A percentile compares a stretch with the other conserved stretches of the same genome.
These are phyloP conservation scores for Pocota personata DNA, from an alignment of 2,888 invertebrate species.

Conservation along the genomic window DNA sequence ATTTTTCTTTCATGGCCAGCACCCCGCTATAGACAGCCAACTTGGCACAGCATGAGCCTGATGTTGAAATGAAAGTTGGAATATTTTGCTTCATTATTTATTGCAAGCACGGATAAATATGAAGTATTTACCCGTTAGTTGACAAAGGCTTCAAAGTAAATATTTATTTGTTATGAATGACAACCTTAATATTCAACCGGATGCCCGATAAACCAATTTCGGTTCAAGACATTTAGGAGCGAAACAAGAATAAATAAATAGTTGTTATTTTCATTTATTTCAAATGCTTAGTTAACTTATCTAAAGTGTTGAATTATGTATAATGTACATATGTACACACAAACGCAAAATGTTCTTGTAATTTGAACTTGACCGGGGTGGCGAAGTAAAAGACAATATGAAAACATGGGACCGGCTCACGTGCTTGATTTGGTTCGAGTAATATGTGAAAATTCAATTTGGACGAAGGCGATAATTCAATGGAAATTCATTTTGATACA, in stretches of 20 bases:
- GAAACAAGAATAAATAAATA: too few species aligned
- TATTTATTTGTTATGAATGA: too few species aligned
- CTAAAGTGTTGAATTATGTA: too few species aligned
- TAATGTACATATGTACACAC: not conserved
- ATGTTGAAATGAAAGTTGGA: constrained; percentile 3
- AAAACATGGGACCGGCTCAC: not conserved
- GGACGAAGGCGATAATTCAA: not conserved
- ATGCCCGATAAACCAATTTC: too few species aligned
- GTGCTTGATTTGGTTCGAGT: not conserved
- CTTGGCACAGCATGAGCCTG: not conserved
- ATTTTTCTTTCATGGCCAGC: not conserved
- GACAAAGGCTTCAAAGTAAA: not conserved
- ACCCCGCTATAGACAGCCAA: not conserved
- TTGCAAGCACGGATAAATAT: constrained; percentile 9
- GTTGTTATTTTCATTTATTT: too few species aligned
- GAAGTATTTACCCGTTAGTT: not conserved
- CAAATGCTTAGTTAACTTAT: too few species aligned
- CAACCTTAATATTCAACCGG: too few species aligned
- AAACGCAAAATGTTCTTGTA: too few species aligned
- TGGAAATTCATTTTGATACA: not conserved
- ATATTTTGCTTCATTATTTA: not conserved
- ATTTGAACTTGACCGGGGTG: not conserved
- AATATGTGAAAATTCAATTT: not conserved
- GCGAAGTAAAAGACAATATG: not conserved
- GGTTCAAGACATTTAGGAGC: too few species aligned